A percentile compares a stretch with the other conserved stretches of the same genome.
Conservation (phyloP, 92 coral and sea anemone species). For the Porites cylindrica region DNA sequence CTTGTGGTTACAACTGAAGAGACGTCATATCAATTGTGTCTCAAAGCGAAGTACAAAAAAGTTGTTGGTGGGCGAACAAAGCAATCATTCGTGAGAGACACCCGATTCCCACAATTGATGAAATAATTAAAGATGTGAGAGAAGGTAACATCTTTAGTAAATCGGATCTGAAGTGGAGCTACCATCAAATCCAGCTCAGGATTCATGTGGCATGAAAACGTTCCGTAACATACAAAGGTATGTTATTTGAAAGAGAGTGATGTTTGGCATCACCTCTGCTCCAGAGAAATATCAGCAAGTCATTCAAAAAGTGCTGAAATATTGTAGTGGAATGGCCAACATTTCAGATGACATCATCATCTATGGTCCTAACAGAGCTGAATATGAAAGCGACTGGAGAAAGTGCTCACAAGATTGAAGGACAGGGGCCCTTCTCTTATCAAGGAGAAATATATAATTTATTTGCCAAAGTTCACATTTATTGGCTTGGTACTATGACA, state of each 20-base stretch:
- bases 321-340: conserved; percentile 32
- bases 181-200: conserved; percentile 51
- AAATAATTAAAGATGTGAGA: conserved; percentile 32
- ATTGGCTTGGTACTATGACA: conserved; percentile 63
- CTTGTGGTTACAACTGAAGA: conserved; percentile 31
- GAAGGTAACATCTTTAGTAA: conserved; percentile 58
- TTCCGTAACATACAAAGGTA: conserved; percentile 21
- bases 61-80: conserved; percentile 12
- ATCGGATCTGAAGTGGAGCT: conserved; percentile 55
- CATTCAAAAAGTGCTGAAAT: conserved; percentile 20
- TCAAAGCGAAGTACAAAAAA: conserved; percentile 8
- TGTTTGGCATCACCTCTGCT: conserved; percentile 47
- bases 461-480: conserved; percentile 61
- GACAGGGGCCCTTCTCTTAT: conserved; percentile 57
- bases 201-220: conserved; percentile 22
- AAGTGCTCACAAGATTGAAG: conserved; percentile 30
- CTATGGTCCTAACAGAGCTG: conserved; percentile 23
- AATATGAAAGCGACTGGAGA: conserved; percentile 47
- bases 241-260: conserved; percentile 37
- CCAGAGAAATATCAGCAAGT: conserved; percentile 39
- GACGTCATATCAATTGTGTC: conserved; percentile 4
- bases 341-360: conserved; percentile 65
- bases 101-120: conserved; percentile 49
- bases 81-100: conserved; percentile 49
- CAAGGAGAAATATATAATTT: conserved; percentile 42